A percentile compares a stretch with the other conserved stretches of the same genome.
Evolutionary conservation across 2,888 invertebrate species (phyloP).

Genomic region (Hemicrepidius hirtus): DNA sequence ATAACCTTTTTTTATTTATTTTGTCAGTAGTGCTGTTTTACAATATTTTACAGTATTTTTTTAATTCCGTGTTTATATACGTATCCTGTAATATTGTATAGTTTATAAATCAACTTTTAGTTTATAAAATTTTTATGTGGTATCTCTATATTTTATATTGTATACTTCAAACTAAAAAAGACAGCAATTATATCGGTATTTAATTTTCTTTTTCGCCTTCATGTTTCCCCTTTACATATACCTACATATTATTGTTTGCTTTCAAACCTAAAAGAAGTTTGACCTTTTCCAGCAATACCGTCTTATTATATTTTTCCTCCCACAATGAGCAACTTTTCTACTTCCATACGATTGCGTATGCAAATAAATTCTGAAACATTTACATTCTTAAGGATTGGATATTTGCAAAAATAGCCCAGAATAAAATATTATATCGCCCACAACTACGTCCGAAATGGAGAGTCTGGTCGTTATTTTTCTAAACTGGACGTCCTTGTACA

Average conservation of each 20-base stretch:
- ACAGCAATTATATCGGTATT: not conserved
- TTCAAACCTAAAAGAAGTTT: slow-evolving; percentile 2
- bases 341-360: slow-evolving; percentile 11
- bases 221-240: not conserved
- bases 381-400: slow-evolving; percentile 24
- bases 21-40: too few relatives aligned
- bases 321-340: slow-evolving; percentile 14
- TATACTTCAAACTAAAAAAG: too few relatives aligned
- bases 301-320: slow-evolving; percentile 20
- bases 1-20: too few relatives aligned
- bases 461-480: slow-evolving; percentile 45
- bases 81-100: too few relatives aligned
- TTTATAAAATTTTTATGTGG: not conserved
- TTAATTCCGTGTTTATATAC: too few relatives aligned
- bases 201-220: slow-evolving; percentile 3
- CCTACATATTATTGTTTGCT: not conserved
- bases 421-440: slow-evolving; percentile 42
- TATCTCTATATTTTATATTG: not conserved
- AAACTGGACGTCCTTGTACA: slow-evolving; percentile 45
- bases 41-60: too few relatives aligned
- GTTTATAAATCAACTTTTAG: too few relatives aligned
- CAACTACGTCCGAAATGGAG: slow-evolving; percentile 41
- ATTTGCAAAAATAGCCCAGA: slow-evolving; percentile 28
- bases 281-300: slow-evolving; percentile 12
- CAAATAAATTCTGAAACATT: slow-evolving; percentile 31